Percentiles rank a stretch among this genome's conserved stretches.
Conservation (phyloP, 2,888 invertebrate genomes). For the Tortricodes alternella region DNA sequence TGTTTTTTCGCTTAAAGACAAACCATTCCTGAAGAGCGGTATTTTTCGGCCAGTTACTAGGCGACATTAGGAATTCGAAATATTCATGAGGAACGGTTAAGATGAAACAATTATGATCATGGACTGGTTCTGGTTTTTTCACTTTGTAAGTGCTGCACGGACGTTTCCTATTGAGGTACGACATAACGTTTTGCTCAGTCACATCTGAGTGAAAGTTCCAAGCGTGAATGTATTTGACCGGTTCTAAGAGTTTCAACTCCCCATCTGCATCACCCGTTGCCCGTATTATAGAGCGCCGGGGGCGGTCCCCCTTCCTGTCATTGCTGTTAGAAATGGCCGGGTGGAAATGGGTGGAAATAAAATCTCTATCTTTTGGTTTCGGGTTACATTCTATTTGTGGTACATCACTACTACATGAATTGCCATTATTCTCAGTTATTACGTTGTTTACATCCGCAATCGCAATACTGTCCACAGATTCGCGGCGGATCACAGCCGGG, state of each 20-base stretch:
- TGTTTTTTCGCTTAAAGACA: background rate
- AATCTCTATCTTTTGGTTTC: too few relatives aligned
- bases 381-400: too few relatives aligned
- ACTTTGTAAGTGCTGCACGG: background rate
- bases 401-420: too few relatives aligned
- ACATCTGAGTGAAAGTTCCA: background rate
- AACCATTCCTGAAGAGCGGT: background rate
- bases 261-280: background rate
- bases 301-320: too few relatives aligned
- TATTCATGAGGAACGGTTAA: background rate
- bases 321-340: too few relatives aligned
- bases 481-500: too few relatives aligned
- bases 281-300: background rate
- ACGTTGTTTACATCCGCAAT: too few relatives aligned
- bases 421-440: too few relatives aligned
- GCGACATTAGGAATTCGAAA: background rate
- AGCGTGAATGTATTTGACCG: background rate
- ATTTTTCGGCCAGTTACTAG: background rate
- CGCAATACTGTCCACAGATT: too few relatives aligned
- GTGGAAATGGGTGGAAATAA: too few relatives aligned
- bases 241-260: background rate
- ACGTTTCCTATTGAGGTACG: background rate
- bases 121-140: background rate
- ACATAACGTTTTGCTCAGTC: background rate
- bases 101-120: background rate